phyloP scores from a whole-genome alignment of 1,140 invertebrate species.

The Heliconius hermathena region DNA sequence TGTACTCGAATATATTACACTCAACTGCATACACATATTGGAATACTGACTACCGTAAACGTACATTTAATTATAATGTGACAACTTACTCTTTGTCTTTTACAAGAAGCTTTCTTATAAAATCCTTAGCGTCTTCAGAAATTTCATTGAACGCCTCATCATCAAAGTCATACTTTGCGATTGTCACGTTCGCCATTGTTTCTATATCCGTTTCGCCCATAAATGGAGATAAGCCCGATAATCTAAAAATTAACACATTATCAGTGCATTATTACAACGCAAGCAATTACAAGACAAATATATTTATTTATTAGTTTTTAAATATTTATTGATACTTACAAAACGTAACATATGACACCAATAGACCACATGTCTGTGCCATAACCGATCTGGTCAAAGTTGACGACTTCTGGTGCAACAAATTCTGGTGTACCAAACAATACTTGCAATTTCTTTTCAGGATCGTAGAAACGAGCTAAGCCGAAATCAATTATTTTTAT shows the following conservation, averaged over 20 bases:
- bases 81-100: conserved; percentile 94
- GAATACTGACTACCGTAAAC: not conserved
- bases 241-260: conserved; percentile 81
- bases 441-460: conserved; percentile 94
- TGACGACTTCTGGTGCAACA: conserved; percentile 98
- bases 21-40: not conserved
- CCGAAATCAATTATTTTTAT: conserved; percentile 99
- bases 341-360: conserved; percentile 97
- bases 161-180: conserved; percentile 97
- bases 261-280: not conserved
- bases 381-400: conserved; percentile 97
- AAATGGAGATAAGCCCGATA: conserved; percentile 98
- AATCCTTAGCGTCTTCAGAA: conserved; percentile 95
- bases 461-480: conserved; percentile 95
- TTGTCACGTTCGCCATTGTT: conserved; percentile 98
- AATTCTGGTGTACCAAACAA: conserved; percentile 99
- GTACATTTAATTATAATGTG: not conserved
- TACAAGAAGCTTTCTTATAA: conserved; percentile 92
- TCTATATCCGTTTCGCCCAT: conserved; percentile 98
- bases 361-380: conserved; percentile 99
- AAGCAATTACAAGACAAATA: not conserved
- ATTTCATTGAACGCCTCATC: conserved; percentile 96
- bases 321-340: conserved; percentile 88
- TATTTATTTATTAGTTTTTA: not conserved
- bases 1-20: not conserved